Evolutionary conservation across 1,140 invertebrate species (phyloP), one percentile per base, ranked within the genome.

Genomic region (Drosophila kepulauana): DNA sequence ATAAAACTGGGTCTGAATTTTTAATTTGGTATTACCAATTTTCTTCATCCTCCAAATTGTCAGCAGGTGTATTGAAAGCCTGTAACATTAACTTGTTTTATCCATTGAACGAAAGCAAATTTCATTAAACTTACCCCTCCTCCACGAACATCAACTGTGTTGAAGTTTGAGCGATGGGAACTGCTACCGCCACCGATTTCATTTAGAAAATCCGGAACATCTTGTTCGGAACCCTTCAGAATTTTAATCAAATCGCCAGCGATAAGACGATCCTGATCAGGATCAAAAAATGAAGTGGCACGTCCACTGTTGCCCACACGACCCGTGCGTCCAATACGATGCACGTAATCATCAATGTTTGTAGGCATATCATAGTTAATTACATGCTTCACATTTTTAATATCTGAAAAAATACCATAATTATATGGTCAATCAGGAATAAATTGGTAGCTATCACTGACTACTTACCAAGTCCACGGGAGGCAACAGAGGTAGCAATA

Each of bases 261-360:
- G 0, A 99, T 48, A 0, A 78, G 74, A 0, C 46, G 52, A 92
- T 99, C 96, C 0, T 91, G 61, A 1, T 94, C 93, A 0, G 94
- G 81, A 92, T 97, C 96, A 91, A 94, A 99, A 93, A 99, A 99
- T 6, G 96, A 98, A 0, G 97, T 97, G 0, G 98, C 97, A 82
- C 95, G 96, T 4, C 98, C 98, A 45, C 95, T 92, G 92, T 99
- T 98, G 0, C 98, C 98, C 16, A 99, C 96, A 45, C 98, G 95
- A 1, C 98, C 98, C 13, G 98, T 99, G 81, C 98, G 94, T 1
- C 98, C 98, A 87, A 99, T 99, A 49, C 98, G 94, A 93, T 99
- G 98, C 4, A 99, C 97, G 91, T 99, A 99, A 67, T 98, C 97
- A 71, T 98, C 97, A 67, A 99, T 97, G 25, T 94, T 94, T 1